These are phyloP conservation scores for Lepidochrysops patricia DNA, from an alignment of 2,888 invertebrate species.

Conservation along the genomic window DNA sequence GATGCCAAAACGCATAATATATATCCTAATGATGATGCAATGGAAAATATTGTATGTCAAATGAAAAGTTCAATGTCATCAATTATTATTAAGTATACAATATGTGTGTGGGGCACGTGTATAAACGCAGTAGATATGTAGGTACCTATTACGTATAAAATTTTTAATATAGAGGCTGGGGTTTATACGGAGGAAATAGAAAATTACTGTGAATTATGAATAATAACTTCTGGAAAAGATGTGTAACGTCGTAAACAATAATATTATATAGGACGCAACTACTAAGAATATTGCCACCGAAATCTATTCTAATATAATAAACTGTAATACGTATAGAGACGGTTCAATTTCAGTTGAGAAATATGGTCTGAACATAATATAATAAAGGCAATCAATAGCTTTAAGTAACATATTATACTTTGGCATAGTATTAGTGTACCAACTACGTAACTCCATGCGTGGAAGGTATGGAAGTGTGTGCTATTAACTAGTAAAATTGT, in stretches of 20 bases:
- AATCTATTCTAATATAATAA: neutral
- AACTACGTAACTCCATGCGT: neutral
- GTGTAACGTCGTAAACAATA: neutral
- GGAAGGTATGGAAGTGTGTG: constrained; percentile 11
- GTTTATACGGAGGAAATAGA: constrained; percentile 2
- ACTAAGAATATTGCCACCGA: neutral
- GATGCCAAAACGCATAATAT: too few species aligned
- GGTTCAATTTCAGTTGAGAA: neutral
- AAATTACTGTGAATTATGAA: neutral
- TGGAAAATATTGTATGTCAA: neutral
- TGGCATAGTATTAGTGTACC: neutral
- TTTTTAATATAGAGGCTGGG: neutral
- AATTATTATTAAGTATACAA: too few species aligned
- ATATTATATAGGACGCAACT: constrained; percentile 8
- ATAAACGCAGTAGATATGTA: neutral
- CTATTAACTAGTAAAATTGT: constrained; percentile 12
- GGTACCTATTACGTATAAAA: too few species aligned
- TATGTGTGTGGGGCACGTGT: neutral
- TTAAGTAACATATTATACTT: neutral
- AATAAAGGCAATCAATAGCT: too few species aligned
- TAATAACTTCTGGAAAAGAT: neutral
- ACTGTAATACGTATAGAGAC: neutral
- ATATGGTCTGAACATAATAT: too few species aligned
- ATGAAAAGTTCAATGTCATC: neutral
- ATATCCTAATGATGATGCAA: neutral